Percentiles rank a stretch among this genome's conserved stretches.
phyloP scores from a whole-genome alignment of 2,113 vertebrate genomes.

The Lichenostomus cassidix region DNA sequence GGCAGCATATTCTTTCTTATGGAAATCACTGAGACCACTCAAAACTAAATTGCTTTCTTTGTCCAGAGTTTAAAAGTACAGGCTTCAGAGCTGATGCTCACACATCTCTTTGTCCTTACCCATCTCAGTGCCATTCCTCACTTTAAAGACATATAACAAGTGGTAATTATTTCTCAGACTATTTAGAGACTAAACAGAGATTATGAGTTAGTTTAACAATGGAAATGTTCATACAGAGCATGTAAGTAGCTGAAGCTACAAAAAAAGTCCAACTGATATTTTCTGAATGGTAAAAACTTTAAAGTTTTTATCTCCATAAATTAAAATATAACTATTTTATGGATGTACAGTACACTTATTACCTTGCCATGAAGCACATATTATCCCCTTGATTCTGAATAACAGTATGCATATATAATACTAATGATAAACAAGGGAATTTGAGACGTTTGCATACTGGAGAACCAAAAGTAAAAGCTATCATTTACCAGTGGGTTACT shows the following conservation, averaged over 20 bases:
- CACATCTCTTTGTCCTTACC: neutral
- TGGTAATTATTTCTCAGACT: neutral
- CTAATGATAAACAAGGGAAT: neutral
- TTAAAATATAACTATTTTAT: neutral
- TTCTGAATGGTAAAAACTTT: constrained; percentile 13
- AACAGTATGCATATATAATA: neutral
- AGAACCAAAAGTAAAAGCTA: neutral
- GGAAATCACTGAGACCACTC: constrained; percentile 2
- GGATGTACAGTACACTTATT: neutral
- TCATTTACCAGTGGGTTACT: neutral
- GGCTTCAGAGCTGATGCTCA: neutral
- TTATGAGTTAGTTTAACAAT: neutral
- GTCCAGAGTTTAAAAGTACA: neutral
- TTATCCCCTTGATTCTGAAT: constrained; percentile 4
- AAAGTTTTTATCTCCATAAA: neutral
- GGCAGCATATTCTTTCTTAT: neutral
- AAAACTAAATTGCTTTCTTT: constrained; percentile 4
- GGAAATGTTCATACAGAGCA: neutral
- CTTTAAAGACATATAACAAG: neutral
- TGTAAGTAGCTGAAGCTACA: neutral
- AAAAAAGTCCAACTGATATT: constrained; percentile 2
- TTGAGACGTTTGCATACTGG: neutral
- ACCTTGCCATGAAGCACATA: neutral
- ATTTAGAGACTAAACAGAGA: neutral
- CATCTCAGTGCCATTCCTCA: neutral